Evolutionary conservation across 2,888 invertebrate genomes (phyloP), one percentile per base, ranked within the genome.

Genomic region (Himalopsyche japonica): DNA sequence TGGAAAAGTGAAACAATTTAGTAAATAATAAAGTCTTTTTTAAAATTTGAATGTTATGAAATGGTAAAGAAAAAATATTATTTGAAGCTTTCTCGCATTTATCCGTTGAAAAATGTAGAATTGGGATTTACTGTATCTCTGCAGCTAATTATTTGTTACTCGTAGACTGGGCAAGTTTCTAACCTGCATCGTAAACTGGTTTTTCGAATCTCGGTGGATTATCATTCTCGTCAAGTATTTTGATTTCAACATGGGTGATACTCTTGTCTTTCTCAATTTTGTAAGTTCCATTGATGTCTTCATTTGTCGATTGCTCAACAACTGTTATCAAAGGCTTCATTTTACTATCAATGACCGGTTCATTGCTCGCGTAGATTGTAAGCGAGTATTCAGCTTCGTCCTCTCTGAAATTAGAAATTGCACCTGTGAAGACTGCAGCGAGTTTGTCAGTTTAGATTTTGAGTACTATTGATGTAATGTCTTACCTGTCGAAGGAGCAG

Each of bases 161-260:
- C n/a, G n/a, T n/a, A n/a, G n/a, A 43, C 12, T 15, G 4, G 15
- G 43, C 12, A 43, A 2, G 15, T 70, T 70, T 77, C 32, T 30
- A 89, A 92, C 95, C 95, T 79, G 95, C 95, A 88, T 94, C 95
- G 88, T 95, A 95, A 80, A 93, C 90, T 27, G 90, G 89, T 85
- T 94, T 92, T 80, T 94, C 92, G 88, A 97, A 97, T 64, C 93
- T 91, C 0, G 98, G 98, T 6, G 95, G 93, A 89, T 97, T 97
- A 88, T 98, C 98, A 88, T 98, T 98, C 81, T 96, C 94, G 89
- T 98, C 98, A 32, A 95, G 91, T 6, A 98, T 94, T 3, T 92
- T 93, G 49, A 98, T 93, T 82, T 92, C 93, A 1, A 97, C 95
- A 82, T 94, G 93, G 0, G 96, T 95, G 24, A 97, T 93, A 78